These are phyloP conservation scores for Syrista parreyssii DNA, from an alignment of 2,888 invertebrate species.

Conservation along the genomic window DNA sequence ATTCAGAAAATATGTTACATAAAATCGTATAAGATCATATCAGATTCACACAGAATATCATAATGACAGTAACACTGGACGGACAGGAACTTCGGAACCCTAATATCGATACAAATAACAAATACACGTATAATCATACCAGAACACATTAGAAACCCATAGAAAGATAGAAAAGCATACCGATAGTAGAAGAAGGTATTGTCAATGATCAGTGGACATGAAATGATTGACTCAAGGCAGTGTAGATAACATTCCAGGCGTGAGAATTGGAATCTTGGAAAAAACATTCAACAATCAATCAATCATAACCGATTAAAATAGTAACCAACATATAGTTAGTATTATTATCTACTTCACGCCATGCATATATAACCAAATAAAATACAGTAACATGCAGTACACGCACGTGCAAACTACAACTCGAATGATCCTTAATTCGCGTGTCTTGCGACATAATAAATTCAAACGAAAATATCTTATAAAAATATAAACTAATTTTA, in stretches of 20 bases:
- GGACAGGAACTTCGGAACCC: not conserved
- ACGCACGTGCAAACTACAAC: not conserved
- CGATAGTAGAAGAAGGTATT: constrained; percentile 52
- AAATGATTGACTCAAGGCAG: constrained; percentile 60
- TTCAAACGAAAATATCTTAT: not conserved
- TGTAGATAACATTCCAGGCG: constrained; percentile 60
- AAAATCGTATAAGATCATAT: not conserved
- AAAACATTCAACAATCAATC: constrained; percentile 24
- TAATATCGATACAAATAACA: not conserved
- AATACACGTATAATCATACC: not conserved
- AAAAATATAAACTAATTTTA: not conserved
- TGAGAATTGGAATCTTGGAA: constrained; percentile 61
- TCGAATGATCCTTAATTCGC: not conserved
- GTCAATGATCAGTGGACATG: constrained; percentile 56
- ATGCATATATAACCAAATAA: constrained; percentile 26
- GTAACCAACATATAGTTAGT: not conserved
- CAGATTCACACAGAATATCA: not conserved
- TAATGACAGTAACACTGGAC: not conserved
- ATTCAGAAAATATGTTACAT: too few relatives aligned
- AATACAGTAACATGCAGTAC: not conserved
- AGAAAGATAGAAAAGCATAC: constrained; percentile 24
- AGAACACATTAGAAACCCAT: not conserved
- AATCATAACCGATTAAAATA: constrained; percentile 6
- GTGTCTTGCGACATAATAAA: not conserved
- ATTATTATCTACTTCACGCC: constrained; percentile 10